These are phyloP conservation scores for Leptodactylus fallax DNA, from an alignment of 2,797 vertebrate genomes.

Conservation along the genomic window DNA sequence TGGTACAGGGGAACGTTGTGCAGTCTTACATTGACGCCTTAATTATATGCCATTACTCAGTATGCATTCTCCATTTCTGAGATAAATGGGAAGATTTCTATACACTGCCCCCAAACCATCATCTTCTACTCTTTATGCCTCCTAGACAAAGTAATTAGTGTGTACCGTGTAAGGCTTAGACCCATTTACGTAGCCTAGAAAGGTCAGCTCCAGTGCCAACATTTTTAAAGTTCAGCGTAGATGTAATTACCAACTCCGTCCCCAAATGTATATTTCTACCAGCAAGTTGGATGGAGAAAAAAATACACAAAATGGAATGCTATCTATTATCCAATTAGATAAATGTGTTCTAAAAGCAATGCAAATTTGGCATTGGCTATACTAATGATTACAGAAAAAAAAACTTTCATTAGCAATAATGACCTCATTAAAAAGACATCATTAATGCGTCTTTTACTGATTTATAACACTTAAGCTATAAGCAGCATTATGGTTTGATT, in stretches of 20 bases:
- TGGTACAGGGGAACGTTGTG: background rate
- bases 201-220: slow-evolving; percentile 49
- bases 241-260: slow-evolving; percentile 56
- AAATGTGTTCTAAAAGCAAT: slow-evolving; percentile 63
- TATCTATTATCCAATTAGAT: slow-evolving; percentile 63
- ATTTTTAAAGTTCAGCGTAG: slow-evolving; percentile 55
- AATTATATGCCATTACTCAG: slow-evolving; percentile 46
- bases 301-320: slow-evolving; percentile 52
- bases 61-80: slow-evolving; percentile 1
- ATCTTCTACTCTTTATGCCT: slow-evolving; percentile 33
- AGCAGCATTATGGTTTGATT: slow-evolving; percentile 59
- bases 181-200: slow-evolving; percentile 47
- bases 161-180: slow-evolving; percentile 20
- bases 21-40: background rate
- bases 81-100: slow-evolving; percentile 44
- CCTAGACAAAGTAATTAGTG: slow-evolving; percentile 56
- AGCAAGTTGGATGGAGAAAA: slow-evolving; percentile 27
- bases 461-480: slow-evolving; percentile 55
- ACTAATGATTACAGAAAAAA: slow-evolving; percentile 62
- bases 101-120: slow-evolving; percentile 13
- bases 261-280: slow-evolving; percentile 57
- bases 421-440: slow-evolving; percentile 62
- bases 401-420: slow-evolving; percentile 63
- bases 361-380: slow-evolving; percentile 61
- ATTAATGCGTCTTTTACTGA: slow-evolving; percentile 62